Conservation (phyloP, 2,888 invertebrate species). For the Eupsilia transversa region DNA sequence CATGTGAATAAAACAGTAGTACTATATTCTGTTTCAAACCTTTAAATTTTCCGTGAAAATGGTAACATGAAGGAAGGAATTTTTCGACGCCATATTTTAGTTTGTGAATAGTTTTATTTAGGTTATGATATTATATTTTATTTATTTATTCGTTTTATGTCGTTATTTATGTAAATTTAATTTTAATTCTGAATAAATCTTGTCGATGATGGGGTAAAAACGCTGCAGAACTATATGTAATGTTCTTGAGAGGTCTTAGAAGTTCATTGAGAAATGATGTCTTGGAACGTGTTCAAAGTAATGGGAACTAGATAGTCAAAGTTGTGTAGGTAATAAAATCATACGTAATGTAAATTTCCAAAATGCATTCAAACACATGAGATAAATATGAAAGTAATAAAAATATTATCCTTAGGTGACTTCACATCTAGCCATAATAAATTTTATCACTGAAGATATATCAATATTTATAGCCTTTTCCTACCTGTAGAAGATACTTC, state of each 20-base stretch:
- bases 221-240: not conserved
- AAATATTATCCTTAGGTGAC: slow-evolving; percentile 24
- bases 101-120: not conserved
- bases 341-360: not conserved
- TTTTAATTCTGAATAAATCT: not conserved
- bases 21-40: not conserved
- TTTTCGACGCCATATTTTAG: not conserved
- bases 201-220: not conserved
- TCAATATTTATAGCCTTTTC: slow-evolving; percentile 2
- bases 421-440: slow-evolving; percentile 19
- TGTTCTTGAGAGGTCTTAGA: not conserved
- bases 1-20: not conserved
- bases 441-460: slow-evolving; percentile 14
- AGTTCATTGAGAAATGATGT: not conserved
- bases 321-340: not conserved
- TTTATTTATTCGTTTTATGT: not conserved
- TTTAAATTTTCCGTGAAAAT: not conserved
- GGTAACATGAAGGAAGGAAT: too few relatives aligned
- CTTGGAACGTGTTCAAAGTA: not conserved
- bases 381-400: slow-evolving; percentile 24
- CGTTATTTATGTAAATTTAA: not conserved
- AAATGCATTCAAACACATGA: slow-evolving; percentile 28
- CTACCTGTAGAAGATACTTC: slow-evolving; percentile 2
- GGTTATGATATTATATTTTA: not conserved
- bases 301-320: not conserved